Conservation (phyloP, 2,888 invertebrate species). For the Harpalus rufipes region DNA sequence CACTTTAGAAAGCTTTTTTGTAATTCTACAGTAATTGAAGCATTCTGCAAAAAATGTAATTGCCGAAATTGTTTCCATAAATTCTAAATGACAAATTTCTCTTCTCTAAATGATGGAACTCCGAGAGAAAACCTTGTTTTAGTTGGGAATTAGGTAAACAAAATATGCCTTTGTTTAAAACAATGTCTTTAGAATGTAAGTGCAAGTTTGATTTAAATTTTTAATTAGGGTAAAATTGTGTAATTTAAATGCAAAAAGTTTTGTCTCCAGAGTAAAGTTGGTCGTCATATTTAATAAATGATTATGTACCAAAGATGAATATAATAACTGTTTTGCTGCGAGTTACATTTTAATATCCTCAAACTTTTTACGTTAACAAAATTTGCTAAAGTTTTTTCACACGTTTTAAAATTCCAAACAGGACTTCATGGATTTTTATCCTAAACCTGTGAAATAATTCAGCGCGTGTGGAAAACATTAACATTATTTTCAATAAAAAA, state of each 20-base stretch:
- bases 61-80: slow-evolving; percentile 29
- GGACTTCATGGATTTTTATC: background rate
- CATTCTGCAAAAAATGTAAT: slow-evolving; percentile 22
- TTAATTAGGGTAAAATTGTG: slow-evolving; percentile 10
- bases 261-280: background rate
- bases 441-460: background rate
- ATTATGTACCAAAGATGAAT: slow-evolving; percentile 34
- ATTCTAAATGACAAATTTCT: background rate
- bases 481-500: background rate
- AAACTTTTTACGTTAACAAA: slow-evolving; percentile 12
- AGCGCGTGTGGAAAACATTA: background rate
- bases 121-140: background rate
- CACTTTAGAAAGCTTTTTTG: slow-evolving; percentile 23
- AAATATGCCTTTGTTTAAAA: slow-evolving; percentile 5
- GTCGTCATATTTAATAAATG: slow-evolving; percentile 36
- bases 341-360: background rate
- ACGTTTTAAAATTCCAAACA: slow-evolving; percentile 8
- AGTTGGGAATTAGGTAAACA: background rate
- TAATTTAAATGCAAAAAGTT: slow-evolving; percentile 38
- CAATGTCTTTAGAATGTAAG: slow-evolving; percentile 16
- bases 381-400: background rate
- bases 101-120: slow-evolving; percentile 1
- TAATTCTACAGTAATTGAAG: slow-evolving; percentile 28
- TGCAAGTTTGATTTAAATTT: slow-evolving; percentile 21
- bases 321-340: slow-evolving; percentile 15